A percentile compares a stretch with the other conserved stretches of the same genome.
Evolutionary conservation across 1,140 invertebrate genomes (phyloP).

Genomic region (Scaptomyza montana): DNA sequence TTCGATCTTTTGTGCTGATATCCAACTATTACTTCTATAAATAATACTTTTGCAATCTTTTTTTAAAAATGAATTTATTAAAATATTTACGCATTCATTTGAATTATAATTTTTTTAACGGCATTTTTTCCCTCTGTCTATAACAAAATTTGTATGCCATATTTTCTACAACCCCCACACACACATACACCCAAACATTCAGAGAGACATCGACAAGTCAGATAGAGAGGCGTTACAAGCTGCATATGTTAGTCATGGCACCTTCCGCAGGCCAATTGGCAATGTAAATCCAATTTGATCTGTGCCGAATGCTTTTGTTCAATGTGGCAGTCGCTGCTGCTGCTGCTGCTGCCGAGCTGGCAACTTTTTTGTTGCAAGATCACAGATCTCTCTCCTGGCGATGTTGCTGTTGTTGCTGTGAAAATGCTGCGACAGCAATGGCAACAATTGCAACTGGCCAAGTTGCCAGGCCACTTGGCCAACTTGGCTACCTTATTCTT

Average conservation of each 20-base stretch:
- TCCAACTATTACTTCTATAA: too few relatives aligned
- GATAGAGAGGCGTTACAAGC: slow-evolving; percentile 29
- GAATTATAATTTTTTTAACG: slow-evolving; percentile 1
- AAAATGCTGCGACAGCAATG: slow-evolving; percentile 12
- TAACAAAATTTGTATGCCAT: not conserved
- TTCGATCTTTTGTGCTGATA: too few relatives aligned
- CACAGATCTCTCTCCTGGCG: slow-evolving; percentile 11
- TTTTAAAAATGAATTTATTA: not conserved
- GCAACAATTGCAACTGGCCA: slow-evolving; percentile 26
- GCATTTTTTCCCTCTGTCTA: not conserved
- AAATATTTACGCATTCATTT: not conserved
- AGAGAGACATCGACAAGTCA: not conserved
- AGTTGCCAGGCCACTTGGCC: not conserved
- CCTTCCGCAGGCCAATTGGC: slow-evolving; percentile 39
- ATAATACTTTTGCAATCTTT: not conserved
- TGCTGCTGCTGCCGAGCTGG: slow-evolving; percentile 20
- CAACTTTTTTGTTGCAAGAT: slow-evolving; percentile 21
- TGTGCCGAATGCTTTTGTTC: slow-evolving; percentile 77
- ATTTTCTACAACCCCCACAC: not conserved
- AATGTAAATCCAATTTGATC: slow-evolving; percentile 80
- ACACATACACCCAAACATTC: not conserved
- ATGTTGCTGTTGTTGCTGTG: slow-evolving; percentile 13
- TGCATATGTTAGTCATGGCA: slow-evolving; percentile 21
- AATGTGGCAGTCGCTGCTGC: slow-evolving; percentile 46
- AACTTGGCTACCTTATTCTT: slow-evolving; percentile 31